Evolutionary conservation across 2,888 invertebrate genomes (phyloP), one percentile per base, ranked within the genome.

Genomic region (Prenolepis imparis): DNA sequence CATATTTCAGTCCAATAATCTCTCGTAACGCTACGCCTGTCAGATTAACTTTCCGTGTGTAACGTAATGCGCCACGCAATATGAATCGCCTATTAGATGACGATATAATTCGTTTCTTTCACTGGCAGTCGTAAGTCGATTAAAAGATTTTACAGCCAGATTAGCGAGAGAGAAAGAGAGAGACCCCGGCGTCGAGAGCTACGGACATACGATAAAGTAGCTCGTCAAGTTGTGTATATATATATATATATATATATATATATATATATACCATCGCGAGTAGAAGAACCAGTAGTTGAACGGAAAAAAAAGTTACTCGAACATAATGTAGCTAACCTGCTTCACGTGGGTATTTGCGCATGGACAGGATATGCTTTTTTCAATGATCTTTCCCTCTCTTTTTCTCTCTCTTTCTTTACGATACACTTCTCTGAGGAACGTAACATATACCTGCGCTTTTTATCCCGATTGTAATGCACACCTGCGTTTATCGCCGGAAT

Each of bases 301-400:
- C 21, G 44, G 68, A 68, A 68, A 68, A 78, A 78, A 78, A 78
- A 78, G 57, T 68, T 78, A 78, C 78, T 68, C 44, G 15, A 68
- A 68, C 68, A 78, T 78, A 68, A 78, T 78, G 68, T 57, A 21
- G 21, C 68, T 68, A 78, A 78, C 41, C 78, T 57, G 68, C 57
- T 78, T 68, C 68, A 57, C 12, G 18, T 59, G 57, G 48, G 41
- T 68, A 68, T 59, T 78, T 57, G 77, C 39, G 12, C 41, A 44
- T 57, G 44, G 67, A 68, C 57, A 41, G 67, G 41, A 66, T 77
- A 63, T 67, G 57, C n/a, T 32, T 67, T 68, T 68, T 78, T 78
- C 57, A 68, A 44, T 44, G 32, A 11, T 18, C 32, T 28, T 3
- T 44, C 36, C 12, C 15, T 48, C 21, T 32, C 59, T 11, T 41